Evolutionary conservation across 30 jellyfish, hydroid and myxozoan genomes (phyloP).

Genomic region (Mastigias papua): DNA sequence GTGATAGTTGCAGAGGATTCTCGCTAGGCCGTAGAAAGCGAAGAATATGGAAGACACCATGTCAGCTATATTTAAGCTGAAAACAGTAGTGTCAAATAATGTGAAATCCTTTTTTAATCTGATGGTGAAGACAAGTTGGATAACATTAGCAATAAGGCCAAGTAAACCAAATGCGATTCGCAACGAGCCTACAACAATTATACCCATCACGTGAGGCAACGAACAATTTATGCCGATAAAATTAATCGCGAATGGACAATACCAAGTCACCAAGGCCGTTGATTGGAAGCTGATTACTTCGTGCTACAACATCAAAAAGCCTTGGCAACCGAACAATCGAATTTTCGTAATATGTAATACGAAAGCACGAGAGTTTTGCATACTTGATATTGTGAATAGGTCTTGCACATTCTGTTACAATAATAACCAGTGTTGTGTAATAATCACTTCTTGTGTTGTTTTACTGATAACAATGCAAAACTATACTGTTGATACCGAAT

Average conservation of each 20-base stretch:
- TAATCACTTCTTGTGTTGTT: too few relatives aligned
- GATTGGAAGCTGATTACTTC: not conserved
- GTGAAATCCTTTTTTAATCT: slow-evolving; percentile 14
- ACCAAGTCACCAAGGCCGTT: not conserved
- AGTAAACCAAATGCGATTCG: slow-evolving; percentile 31
- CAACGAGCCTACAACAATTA: slow-evolving; percentile 11
- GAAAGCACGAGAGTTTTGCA: too few relatives aligned
- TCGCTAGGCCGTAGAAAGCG: slow-evolving; percentile 2
- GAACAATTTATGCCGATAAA: not conserved
- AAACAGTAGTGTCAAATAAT: slow-evolving; percentile 18
- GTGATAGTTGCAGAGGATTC: not conserved
- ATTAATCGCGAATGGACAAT: not conserved
- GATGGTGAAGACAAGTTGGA: slow-evolving; percentile 1
- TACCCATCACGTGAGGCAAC: not conserved
- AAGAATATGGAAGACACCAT: slow-evolving; percentile 6
- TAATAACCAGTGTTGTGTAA: too few relatives aligned
- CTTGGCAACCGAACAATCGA: not conserved
- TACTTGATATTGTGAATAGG: too few relatives aligned
- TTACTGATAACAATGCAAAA: too few relatives aligned
- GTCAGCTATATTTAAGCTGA: slow-evolving; percentile 48
- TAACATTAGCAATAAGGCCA: slow-evolving; percentile 28
- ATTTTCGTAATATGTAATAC: too few relatives aligned
- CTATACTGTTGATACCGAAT: too few relatives aligned
- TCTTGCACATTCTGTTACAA: too few relatives aligned
- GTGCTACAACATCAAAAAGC: not conserved